Conservation (phyloP, 2,797 vertebrate species). For the Cyprinella venusta region DNA sequence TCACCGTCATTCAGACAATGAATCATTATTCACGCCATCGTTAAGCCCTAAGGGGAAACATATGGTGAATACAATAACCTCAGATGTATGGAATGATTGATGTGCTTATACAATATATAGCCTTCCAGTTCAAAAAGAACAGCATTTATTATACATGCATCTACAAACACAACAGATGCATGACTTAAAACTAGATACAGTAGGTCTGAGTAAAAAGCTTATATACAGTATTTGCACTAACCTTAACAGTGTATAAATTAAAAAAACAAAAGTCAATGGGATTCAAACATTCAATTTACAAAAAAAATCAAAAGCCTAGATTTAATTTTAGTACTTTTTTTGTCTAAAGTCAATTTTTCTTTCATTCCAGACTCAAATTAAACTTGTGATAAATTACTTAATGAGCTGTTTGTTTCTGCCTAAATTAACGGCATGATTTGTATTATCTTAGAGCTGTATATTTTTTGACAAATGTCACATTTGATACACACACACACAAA, state of each 20-base stretch:
- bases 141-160: not conserved
- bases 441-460: not conserved
- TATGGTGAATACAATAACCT: not conserved
- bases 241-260: not conserved
- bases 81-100: not conserved
- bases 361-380: not conserved
- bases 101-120: not conserved
- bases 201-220: not conserved
- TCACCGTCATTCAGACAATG: not conserved
- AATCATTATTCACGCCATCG: not conserved
- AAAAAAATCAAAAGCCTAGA: conserved; percentile 37
- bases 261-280: not conserved
- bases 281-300: conserved; percentile 58
- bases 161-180: not conserved
- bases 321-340: conserved; percentile 60
- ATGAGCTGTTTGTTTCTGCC: not conserved
- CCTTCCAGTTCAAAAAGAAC: not conserved
- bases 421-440: not conserved
- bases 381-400: not conserved
- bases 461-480: not conserved
- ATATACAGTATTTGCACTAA: not conserved
- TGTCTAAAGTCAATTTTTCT: not conserved
- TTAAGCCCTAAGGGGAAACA: not conserved
- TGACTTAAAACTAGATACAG: not conserved
- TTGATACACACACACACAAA: too few species aligned